Evolutionary conservation across 2,113 vertebrate genomes (phyloP).

Genomic region (Sula dactylatra): DNA sequence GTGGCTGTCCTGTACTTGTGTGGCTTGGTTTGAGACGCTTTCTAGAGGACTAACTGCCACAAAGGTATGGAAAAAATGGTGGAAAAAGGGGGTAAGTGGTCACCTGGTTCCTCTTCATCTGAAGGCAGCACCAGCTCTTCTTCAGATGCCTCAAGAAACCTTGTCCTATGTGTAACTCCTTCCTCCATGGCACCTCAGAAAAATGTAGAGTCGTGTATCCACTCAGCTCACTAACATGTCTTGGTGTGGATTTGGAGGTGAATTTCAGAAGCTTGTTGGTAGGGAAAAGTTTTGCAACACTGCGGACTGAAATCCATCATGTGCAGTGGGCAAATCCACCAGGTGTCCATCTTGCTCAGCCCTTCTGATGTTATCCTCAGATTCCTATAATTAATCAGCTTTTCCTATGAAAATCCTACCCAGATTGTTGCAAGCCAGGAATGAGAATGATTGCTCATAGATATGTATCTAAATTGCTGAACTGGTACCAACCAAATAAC

Average conservation of each 20-base stretch:
- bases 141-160: not conserved
- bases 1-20: not conserved
- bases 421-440: not conserved
- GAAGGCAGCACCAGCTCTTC: not conserved
- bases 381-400: not conserved
- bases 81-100: fast-evolving
- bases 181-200: not conserved
- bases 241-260: not conserved
- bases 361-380: not conserved
- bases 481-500: not conserved
- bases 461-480: constrained; percentile 19
- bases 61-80: not conserved
- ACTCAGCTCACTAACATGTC: not conserved
- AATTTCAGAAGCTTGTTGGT: not conserved
- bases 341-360: not conserved
- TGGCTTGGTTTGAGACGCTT: not conserved
- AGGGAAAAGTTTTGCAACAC: not conserved
- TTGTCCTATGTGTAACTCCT: not conserved
- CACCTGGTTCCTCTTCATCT: not conserved
- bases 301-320: not conserved
- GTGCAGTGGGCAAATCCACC: not conserved
- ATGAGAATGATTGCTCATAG: not conserved
- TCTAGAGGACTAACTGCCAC: not conserved
- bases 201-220: not conserved
- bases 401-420: not conserved